These are phyloP conservation scores for Oenanthe melanoleuca DNA, from an alignment of 2,113 vertebrate genomes.

Conservation along the genomic window DNA sequence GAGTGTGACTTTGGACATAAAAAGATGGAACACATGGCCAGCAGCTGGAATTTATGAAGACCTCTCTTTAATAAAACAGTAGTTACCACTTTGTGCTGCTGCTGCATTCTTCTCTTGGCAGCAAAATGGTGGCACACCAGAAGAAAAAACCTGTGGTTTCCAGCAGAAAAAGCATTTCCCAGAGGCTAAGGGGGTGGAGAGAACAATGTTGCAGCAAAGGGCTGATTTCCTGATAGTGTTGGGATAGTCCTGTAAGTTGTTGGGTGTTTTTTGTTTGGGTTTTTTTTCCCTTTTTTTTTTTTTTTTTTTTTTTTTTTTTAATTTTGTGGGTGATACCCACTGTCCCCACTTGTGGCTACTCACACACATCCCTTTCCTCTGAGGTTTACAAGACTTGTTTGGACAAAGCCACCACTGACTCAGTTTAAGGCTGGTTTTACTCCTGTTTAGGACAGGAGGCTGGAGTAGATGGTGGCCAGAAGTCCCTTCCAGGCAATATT, in stretches of 20 bases:
- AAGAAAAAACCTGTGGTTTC: background rate
- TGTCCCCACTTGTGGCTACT: background rate
- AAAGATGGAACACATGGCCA: slow-evolving; percentile 4
- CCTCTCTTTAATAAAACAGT: slow-evolving; percentile 47
- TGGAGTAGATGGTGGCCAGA: background rate
- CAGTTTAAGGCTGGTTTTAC: background rate
- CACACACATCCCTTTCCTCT: background rate
- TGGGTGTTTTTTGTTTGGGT: accelerated
- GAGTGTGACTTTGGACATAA: background rate
- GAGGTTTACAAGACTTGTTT: background rate
- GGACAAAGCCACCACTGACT: background rate
- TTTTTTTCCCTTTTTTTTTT: too few relatives aligned
- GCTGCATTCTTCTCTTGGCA: background rate
- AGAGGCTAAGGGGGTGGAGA: background rate
- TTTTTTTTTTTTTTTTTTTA: too few relatives aligned
- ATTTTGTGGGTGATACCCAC: background rate
- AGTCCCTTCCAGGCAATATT: background rate
- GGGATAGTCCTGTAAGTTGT: background rate
- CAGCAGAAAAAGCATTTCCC: slow-evolving; percentile 23
- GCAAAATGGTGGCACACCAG: slow-evolving; percentile 44
- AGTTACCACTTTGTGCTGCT: slow-evolving; percentile 15
- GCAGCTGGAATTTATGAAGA: slow-evolving; percentile 4
- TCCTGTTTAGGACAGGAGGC: background rate
- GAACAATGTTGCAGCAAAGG: background rate
- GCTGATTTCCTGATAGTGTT: slow-evolving; percentile 23